A percentile compares a stretch with the other conserved stretches of the same genome.
Evolutionary conservation across 2,888 invertebrate genomes (phyloP).

Genomic region (Apamea sordens): DNA sequence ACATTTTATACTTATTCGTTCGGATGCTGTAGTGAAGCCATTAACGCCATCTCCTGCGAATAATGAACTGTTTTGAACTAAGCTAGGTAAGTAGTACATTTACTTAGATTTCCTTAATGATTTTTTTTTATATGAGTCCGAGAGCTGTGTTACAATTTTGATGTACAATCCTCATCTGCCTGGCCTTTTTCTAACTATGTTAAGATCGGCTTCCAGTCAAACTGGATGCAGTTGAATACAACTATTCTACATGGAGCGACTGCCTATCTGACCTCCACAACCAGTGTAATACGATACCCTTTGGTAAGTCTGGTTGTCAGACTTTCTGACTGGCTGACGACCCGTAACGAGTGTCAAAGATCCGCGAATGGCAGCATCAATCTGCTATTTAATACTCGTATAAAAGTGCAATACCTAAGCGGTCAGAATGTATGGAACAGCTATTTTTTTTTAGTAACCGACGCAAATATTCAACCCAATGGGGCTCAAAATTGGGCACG

Average conservation of each 20-base stretch:
- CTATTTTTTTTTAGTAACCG: too few species aligned
- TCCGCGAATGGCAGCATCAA: too few species aligned
- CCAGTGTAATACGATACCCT: too few species aligned
- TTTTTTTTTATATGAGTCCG: background rate
- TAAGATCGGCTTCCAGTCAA: background rate
- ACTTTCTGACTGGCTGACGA: background rate
- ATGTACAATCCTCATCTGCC: background rate
- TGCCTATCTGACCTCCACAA: background rate
- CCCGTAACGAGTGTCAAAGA: too few species aligned
- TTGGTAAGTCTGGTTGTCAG: background rate
- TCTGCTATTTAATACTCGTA: too few species aligned
- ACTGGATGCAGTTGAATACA: background rate
- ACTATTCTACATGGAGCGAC: background rate
- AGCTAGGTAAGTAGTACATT: background rate
- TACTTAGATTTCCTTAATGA: background rate
- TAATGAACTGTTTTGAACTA: background rate
- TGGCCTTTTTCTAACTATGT: background rate
- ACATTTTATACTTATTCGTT: slow-evolving; percentile 71
- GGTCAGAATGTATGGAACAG: too few species aligned
- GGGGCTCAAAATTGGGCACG: too few species aligned
- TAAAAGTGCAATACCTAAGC: too few species aligned
- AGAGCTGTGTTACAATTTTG: background rate
- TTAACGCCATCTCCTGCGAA: slow-evolving; percentile 34
- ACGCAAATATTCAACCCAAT: too few species aligned
- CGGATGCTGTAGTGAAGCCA: slow-evolving; percentile 54